Base-by-base conservation (phyloP, 2,888 invertebrate genomes). In the Plagodis dolabraria region DNA sequence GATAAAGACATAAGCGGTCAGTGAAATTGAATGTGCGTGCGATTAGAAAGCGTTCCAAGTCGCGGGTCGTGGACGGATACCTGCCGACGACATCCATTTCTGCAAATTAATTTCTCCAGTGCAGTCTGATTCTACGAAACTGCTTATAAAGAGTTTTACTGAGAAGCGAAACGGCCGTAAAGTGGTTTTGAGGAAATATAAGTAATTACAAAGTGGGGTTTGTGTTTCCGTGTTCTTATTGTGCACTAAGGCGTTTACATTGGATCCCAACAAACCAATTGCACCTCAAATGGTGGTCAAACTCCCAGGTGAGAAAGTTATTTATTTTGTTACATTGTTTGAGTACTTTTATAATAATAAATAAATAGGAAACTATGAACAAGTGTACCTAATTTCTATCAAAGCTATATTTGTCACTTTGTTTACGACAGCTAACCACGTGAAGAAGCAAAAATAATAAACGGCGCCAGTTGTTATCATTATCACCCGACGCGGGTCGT, bases 281-380 rank as follows among this genome's bases (percentile, higher is more conserved):
- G 78, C 86, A 86, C 92, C 92, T 89, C 87, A 87, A 87, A 92
- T 92, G 92, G 92, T 92, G 92, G 92, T 91, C 72, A 92, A 90
- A 83, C 87, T 92, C 83, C 92, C 92, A 90, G 92, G 92, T 92
- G 67, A 90, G 87, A 73, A 59, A 64, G 49, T 47, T 34, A n/a
- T 7, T 46, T 7, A 45, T 53, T 53, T 62, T 65, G 64, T 55
- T 57, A 56, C 56, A 54, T n/a, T 33, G 9, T 47, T 47, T 46
- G 33, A 35, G n/a, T 7, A 34, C n/a, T 46, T 34, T 34, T 10
- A n/a, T 38, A 7, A 11, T 7, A 0, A 12, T 2, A 44, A n/a
- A 44, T 44, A 44, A 46, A 33, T 11, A 44, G 69, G 59, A 66
- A 42, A 50, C 54, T 49, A 57, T 62, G 61, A 62, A 57, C 62